A percentile compares a stretch with the other conserved stretches of the same genome.
Evolutionary conservation across 2,797 vertebrate species (phyloP).

Genomic region (Florisuga fusca): DNA sequence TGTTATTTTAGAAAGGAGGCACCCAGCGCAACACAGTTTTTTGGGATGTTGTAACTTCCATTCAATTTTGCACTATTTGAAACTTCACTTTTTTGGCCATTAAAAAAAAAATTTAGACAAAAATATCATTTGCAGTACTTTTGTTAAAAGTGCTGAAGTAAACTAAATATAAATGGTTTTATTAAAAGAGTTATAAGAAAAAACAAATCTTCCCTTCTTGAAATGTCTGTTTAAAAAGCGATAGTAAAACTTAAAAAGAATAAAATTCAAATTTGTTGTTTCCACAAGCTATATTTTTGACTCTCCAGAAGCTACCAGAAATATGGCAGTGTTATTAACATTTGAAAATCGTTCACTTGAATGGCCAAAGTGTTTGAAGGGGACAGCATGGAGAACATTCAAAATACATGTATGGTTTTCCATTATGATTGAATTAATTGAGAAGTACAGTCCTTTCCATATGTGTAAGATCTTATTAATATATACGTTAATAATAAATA

Average conservation of each 20-base stretch:
- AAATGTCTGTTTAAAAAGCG: background rate
- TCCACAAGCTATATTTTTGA: background rate
- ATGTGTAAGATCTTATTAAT: background rate
- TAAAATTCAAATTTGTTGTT: background rate
- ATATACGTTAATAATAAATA: background rate
- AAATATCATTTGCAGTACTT: background rate
- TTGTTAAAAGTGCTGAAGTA: background rate
- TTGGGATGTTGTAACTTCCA: background rate
- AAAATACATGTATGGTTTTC: background rate
- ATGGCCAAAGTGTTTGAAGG: too few relatives aligned
- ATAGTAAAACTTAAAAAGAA: background rate
- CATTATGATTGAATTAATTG: background rate
- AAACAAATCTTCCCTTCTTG: background rate
- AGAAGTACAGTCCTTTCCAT: background rate
- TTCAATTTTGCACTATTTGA: accelerated
- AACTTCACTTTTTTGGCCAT: background rate
- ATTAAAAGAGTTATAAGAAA: background rate
- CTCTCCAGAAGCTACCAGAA: background rate
- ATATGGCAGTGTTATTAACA: background rate
- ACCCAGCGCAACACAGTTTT: background rate
- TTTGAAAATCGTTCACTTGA: too few relatives aligned
- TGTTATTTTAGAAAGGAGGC: conserved; percentile 6
- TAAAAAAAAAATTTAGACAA: background rate
- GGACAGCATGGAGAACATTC: background rate
- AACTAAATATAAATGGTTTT: background rate